Percentiles rank a stretch among this genome's conserved stretches.
Evolutionary conservation across 2,113 vertebrate species (phyloP).

Genomic region (Hydropotes inermis): DNA sequence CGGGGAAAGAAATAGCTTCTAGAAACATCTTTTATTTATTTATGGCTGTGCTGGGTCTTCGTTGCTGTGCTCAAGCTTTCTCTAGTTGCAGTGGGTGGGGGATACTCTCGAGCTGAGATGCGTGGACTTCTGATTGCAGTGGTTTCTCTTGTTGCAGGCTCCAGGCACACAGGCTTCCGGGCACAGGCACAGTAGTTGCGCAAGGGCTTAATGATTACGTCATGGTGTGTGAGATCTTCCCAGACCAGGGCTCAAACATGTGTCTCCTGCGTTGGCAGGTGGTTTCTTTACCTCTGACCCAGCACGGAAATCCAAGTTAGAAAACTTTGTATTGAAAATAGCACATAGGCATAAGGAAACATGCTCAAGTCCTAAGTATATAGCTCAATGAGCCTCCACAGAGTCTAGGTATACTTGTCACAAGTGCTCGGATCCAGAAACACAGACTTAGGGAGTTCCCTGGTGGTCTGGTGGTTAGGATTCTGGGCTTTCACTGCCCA

Average conservation of each 20-base stretch:
- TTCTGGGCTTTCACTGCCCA: not conserved
- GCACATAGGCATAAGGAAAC: not conserved
- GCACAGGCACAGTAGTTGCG: not conserved
- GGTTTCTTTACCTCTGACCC: accelerated
- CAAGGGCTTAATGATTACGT: not conserved
- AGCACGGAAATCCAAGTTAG: not conserved
- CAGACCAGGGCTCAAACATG: not conserved
- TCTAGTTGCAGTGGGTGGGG: not conserved
- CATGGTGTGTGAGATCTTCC: not conserved
- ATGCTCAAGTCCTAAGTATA: not conserved
- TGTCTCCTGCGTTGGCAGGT: not conserved
- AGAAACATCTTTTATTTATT: not conserved
- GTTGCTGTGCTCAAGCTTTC: not conserved
- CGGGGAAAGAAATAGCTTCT: not conserved
- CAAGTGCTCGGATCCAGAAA: not conserved
- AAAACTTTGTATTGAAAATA: not conserved
- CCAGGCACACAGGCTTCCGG: not conserved
- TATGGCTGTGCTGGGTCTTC: not conserved
- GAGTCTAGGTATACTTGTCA: not conserved
- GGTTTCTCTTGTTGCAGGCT: not conserved
- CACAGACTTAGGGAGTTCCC: not conserved
- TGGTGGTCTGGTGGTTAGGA: not conserved
- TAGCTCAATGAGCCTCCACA: not conserved
- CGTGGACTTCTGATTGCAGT: not conserved
- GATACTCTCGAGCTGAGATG: not conserved